Evolutionary conservation across 2,888 invertebrate species (phyloP), one percentile per base, ranked within the genome.

Genomic region (Hyposoter dolosus): DNA sequence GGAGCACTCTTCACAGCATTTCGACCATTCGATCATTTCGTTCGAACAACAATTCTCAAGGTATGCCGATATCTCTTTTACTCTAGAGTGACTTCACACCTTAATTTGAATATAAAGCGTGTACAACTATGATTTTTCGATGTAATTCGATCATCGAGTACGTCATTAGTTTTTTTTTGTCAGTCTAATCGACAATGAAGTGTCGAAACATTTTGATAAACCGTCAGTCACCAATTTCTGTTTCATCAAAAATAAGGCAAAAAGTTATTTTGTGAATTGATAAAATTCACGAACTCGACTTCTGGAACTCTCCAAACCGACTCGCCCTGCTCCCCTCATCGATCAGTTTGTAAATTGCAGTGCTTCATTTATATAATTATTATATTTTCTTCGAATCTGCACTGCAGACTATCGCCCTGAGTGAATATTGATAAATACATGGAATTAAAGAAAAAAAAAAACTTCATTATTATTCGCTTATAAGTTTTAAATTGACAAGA

Each of bases 281-380:
- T 50, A 17, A 17, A 47, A 81, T 68, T 83, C 47, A 45, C 40
- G 9, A 60, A 69, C 35, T 12, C n/a, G 28, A 35, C 12, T 47
- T 50, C 63, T 69, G 23, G 32, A 53, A 77, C 19, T 66, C 45
- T 68, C 32, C 23, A 56, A 80, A 17, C 35, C 17, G 9, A 6
- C 50, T 23, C 15, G 15, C 35, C 32, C 32, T 40, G 35, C 17
- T 28, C 19, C 35, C 17, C 45, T 35, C 71, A 78, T 81, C 75
- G 78, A 84, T 82, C 50, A 81, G 79, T 86, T 88, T 87, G 84
- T 88, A 85, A 85, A 87, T 87, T 80, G 85, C 88, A 87, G 85
- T 77, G 82, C 74, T 83, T 84, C 74, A 74, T 84, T 86, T 84
- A 66, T 75, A 83, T 84, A 82, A 86, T 84, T 68, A 83, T 71